phyloP scores from a whole-genome alignment of 2,797 vertebrate genomes.

The Oophaga sylvatica region DNA sequence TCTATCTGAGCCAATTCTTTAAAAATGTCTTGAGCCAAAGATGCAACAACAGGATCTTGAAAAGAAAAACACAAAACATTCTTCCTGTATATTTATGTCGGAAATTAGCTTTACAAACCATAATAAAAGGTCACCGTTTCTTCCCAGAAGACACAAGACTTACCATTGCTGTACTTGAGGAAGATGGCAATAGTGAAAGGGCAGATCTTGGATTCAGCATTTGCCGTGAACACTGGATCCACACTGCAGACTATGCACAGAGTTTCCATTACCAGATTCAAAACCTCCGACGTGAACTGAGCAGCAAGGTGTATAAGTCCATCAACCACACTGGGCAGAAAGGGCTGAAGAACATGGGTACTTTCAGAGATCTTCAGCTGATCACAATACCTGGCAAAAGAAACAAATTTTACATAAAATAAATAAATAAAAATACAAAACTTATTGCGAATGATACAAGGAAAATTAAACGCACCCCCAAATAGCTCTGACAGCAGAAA shows the following conservation, averaged over 20 bases:
- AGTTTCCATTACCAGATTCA: conserved; percentile 98
- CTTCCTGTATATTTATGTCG: not conserved
- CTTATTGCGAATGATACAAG: not conserved
- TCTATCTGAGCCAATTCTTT: conserved; percentile 97
- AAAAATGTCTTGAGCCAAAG: conserved; percentile 96
- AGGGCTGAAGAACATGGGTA: conserved; percentile 92
- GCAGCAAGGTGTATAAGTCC: conserved; percentile 93
- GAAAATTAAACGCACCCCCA: conserved; percentile 85
- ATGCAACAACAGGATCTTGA: conserved; percentile 95
- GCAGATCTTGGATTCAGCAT: conserved; percentile 94
- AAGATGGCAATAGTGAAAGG: conserved; percentile 98
- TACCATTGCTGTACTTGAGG: conserved; percentile 98
- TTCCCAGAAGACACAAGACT: conserved; percentile 2
- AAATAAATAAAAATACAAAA: no score
- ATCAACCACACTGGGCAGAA: conserved; percentile 93
- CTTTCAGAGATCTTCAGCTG: conserved; percentile 96
- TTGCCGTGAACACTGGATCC: conserved; percentile 90
- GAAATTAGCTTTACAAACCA: not conserved
- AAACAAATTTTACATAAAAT: not conserved
- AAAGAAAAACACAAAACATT: conserved; percentile 59
- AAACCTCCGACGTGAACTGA: conserved; percentile 97
- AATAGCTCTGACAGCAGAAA: conserved; percentile 95
- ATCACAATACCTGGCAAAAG: conserved; percentile 87
- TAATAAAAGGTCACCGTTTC: not conserved
- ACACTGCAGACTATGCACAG: conserved; percentile 97